Evolutionary conservation across 1,140 invertebrate genomes (phyloP).

Genomic region (Mamestra configurata): DNA sequence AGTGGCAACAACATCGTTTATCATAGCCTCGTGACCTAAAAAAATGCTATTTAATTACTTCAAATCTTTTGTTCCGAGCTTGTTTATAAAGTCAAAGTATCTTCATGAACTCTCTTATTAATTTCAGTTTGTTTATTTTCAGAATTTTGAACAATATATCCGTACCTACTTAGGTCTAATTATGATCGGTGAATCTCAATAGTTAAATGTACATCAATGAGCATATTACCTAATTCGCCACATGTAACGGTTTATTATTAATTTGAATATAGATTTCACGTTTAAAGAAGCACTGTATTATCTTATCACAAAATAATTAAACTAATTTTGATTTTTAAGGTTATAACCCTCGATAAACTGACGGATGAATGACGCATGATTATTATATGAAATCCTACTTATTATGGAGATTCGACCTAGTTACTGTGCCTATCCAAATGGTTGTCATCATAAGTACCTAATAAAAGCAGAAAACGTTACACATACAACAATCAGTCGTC

Average conservation of each 20-base stretch:
- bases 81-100: constrained; percentile 31
- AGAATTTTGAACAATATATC: not conserved
- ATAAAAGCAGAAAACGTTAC: not conserved
- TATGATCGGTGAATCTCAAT: not conserved
- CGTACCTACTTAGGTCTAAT: not conserved
- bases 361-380: constrained; percentile 48
- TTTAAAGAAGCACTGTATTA: constrained; percentile 37
- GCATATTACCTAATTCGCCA: not conserved
- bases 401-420: constrained; percentile 42
- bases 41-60: constrained; percentile 67
- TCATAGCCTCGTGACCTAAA: constrained; percentile 85
- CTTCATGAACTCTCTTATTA: not conserved
- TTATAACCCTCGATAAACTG: constrained; percentile 53
- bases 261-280: constrained; percentile 27
- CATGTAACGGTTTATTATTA: constrained; percentile 7
- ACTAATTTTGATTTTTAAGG: constrained; percentile 54
- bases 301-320: constrained; percentile 51
- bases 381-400: constrained; percentile 49
- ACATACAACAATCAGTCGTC: no score
- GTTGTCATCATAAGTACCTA: not conserved
- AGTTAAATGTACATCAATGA: not conserved
- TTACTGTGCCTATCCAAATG: constrained; percentile 26
- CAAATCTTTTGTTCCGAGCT: constrained; percentile 40
- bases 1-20: constrained; percentile 79
- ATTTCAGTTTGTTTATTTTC: not conserved